Conservation (phyloP, 2,888 invertebrate genomes). For the Torymus texanus region DNA sequence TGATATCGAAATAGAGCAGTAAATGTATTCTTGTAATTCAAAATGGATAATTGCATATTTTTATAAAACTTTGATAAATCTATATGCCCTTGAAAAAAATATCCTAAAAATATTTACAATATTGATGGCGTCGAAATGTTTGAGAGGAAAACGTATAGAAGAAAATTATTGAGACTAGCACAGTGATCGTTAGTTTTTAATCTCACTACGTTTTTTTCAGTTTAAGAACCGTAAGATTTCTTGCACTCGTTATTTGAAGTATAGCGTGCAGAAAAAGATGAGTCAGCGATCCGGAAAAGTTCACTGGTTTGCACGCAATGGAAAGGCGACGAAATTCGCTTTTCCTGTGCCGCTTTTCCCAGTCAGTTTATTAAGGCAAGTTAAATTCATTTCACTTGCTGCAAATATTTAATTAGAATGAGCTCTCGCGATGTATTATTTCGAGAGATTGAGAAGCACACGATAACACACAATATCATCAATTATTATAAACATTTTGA, state of each 20-base stretch:
- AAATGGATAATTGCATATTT: too few relatives aligned
- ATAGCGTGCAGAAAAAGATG: slow-evolving; percentile 18
- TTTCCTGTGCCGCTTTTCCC: slow-evolving; percentile 42
- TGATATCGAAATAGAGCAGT: too few relatives aligned
- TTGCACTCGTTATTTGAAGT: slow-evolving; percentile 2
- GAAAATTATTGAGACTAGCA: too few relatives aligned
- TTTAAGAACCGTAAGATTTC: not conserved
- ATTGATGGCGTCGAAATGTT: too few relatives aligned
- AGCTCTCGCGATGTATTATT: not conserved
- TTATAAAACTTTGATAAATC: too few relatives aligned
- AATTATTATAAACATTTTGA: too few relatives aligned
- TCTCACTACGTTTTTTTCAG: not conserved
- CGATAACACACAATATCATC: too few relatives aligned
- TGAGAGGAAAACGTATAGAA: too few relatives aligned
- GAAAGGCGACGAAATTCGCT: slow-evolving; percentile 39
- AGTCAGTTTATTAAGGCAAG: slow-evolving; percentile 21
- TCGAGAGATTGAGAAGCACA: too few relatives aligned
- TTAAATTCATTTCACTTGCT: slow-evolving; percentile 24
- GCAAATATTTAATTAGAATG: slow-evolving; percentile 13
- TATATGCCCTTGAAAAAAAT: too few relatives aligned
- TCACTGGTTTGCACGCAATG: slow-evolving; percentile 38
- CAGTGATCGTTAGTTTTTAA: not conserved
- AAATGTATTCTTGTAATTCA: too few relatives aligned
- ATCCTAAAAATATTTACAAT: too few relatives aligned
- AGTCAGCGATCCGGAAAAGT: slow-evolving; percentile 41